phyloP scores from a whole-genome alignment of 2,797 vertebrate genomes.

The Morus bassanus region DNA sequence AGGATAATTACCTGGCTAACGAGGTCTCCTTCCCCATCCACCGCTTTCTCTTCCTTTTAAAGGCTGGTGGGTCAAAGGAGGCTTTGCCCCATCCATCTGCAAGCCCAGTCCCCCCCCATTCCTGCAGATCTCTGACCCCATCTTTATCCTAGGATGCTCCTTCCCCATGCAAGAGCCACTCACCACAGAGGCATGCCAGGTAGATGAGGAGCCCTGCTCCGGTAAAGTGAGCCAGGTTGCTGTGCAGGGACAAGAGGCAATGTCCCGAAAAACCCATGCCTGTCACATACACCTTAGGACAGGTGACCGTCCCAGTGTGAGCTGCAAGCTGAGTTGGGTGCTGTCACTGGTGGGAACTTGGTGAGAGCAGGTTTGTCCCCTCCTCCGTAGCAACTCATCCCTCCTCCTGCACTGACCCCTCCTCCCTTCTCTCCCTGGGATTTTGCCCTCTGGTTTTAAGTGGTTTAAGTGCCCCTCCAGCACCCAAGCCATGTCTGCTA shows the following conservation, averaged over 20 bases:
- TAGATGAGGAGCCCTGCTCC: background rate
- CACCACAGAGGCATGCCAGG: background rate
- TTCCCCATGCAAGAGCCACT: background rate
- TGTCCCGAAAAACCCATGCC: background rate
- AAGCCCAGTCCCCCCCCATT: background rate
- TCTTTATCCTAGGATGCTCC: background rate
- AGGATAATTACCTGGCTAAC: background rate
- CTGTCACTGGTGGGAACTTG: background rate
- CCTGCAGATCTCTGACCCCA: background rate
- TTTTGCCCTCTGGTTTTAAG: background rate
- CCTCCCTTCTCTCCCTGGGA: background rate
- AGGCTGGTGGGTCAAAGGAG: background rate
- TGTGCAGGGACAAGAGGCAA: background rate
- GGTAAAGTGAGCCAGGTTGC: background rate
- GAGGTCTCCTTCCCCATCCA: background rate
- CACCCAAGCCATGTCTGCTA: background rate
- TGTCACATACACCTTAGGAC: rapidly evolving
- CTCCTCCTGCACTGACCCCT: background rate
- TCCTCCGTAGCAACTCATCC: background rate
- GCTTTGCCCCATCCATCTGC: background rate
- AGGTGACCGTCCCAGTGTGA: rapidly evolving
- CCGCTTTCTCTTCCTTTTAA: background rate
- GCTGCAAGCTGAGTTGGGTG: background rate
- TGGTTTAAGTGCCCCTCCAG: background rate
- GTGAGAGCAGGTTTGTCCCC: background rate